These are phyloP conservation scores for Onychomys torridus DNA, from an alignment of 2,797 vertebrate species.

Conservation along the genomic window DNA sequence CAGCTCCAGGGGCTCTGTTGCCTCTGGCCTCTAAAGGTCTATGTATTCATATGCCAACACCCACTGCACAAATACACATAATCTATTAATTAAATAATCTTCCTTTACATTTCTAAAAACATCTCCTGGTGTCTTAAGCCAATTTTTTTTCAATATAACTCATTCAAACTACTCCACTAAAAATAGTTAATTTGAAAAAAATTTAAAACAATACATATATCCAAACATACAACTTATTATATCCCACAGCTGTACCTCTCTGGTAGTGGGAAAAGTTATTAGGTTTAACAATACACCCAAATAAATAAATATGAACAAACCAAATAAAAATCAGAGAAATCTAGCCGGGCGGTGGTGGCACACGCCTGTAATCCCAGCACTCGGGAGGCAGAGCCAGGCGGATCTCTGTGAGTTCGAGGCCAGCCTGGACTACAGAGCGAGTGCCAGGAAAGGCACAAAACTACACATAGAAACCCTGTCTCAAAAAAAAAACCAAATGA, in stretches of 20 bases:
- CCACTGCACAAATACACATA: neutral
- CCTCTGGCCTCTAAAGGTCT: neutral
- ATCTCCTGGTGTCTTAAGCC: constrained; percentile 9
- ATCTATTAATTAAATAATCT: neutral
- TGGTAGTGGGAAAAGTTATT: neutral
- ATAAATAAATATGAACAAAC: neutral
- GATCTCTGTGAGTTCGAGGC: too few relatives aligned
- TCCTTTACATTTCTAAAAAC: constrained; percentile 41
- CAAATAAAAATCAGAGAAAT: neutral
- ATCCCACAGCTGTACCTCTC: neutral
- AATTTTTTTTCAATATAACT: neutral
- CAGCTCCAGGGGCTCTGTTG: neutral
- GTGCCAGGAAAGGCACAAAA: too few relatives aligned
- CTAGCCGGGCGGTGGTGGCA: too few relatives aligned
- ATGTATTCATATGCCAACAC: neutral
- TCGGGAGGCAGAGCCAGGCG: too few relatives aligned
- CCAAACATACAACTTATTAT: neutral
- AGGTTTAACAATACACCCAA: constrained; percentile 33
- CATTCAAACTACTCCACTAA: constrained; percentile 48
- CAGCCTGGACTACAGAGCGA: too few relatives aligned
- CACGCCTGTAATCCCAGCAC: too few relatives aligned
- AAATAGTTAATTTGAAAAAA: constrained; percentile 32
- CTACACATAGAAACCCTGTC: too few relatives aligned
- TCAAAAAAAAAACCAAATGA: too few relatives aligned
- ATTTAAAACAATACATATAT: constrained; percentile 52